phyloP scores from a whole-genome alignment of 37 sponge, comb jelly and placozoan species.

The Theonella swinhoei region DNA sequence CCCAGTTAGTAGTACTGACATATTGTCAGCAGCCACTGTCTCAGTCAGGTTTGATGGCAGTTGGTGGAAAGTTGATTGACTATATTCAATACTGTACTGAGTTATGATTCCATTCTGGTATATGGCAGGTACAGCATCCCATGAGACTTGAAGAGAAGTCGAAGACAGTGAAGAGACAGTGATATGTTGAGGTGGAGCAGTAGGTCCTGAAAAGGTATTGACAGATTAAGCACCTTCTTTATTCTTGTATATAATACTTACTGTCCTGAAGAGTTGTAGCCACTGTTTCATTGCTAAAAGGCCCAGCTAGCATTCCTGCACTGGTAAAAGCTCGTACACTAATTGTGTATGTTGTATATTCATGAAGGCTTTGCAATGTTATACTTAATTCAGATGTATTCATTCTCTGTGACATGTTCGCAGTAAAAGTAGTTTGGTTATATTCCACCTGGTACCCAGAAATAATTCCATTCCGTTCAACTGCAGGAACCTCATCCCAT shows the following conservation, averaged over 20 bases:
- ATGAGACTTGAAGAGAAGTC: not conserved
- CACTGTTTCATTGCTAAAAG: not conserved
- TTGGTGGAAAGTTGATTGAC: not conserved
- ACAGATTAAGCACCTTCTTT: no score
- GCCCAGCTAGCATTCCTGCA: not conserved
- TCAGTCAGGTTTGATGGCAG: not conserved
- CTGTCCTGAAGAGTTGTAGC: slow-evolving; percentile 29
- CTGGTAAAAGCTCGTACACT: not conserved
- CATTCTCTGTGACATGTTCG: not conserved
- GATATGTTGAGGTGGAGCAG: not conserved
- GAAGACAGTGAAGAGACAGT: not conserved
- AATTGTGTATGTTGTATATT: slow-evolving; percentile 4
- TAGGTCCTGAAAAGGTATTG: not conserved
- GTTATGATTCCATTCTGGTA: slow-evolving; percentile 18
- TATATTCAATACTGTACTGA: slow-evolving; percentile 3
- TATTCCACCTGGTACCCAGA: not conserved
- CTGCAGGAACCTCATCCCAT: slow-evolving; percentile 3
- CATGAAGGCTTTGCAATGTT: not conserved
- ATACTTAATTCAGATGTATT: not conserved
- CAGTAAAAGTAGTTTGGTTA: not conserved
- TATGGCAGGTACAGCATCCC: not conserved
- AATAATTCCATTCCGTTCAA: slow-evolving; percentile 29
- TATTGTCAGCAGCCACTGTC: not conserved
- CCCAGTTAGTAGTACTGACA: not conserved
- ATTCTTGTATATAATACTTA: no score